Conservation (phyloP, 2,888 invertebrate genomes). For the Tanypteryx hageni region DNA sequence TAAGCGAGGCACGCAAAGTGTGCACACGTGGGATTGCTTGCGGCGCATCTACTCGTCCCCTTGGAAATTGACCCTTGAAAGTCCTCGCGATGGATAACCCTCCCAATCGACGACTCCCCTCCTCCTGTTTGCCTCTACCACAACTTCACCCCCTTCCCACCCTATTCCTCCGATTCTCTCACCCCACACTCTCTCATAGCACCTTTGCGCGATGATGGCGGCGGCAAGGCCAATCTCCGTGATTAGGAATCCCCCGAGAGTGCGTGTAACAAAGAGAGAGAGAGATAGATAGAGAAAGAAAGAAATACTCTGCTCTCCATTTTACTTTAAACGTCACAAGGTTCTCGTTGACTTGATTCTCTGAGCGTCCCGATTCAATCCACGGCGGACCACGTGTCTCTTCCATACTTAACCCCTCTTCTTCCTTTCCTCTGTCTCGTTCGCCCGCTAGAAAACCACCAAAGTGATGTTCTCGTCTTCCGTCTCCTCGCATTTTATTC, state of each 20-base stretch:
- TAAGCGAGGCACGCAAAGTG: constrained; percentile 4
- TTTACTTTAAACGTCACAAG: no score
- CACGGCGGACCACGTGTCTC: no score
- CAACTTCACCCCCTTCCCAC: neutral
- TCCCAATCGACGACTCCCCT: neutral
- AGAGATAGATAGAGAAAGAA: no score
- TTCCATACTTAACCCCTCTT: no score
- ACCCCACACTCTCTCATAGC: no score
- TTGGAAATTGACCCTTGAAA: constrained; percentile 54
- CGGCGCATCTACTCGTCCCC: constrained; percentile 44
- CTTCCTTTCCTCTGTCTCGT: no score
- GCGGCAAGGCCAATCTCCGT: constrained; percentile 9
- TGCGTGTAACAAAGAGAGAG: no score
- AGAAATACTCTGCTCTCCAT: neutral
- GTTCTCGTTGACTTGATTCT: no score
- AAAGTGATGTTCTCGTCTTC: no score
- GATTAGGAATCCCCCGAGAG: constrained; percentile 55
- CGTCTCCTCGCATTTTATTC: no score
- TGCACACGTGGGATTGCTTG: constrained; percentile 41
- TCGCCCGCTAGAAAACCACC: no score
- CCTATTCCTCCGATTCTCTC: neutral
- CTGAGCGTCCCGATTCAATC: no score
- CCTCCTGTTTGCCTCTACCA: neutral
- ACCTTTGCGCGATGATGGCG: neutral
- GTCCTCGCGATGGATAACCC: constrained; percentile 53